These are phyloP conservation scores for Plusia festucae DNA, from an alignment of 2,888 invertebrate species.

Conservation along the genomic window DNA sequence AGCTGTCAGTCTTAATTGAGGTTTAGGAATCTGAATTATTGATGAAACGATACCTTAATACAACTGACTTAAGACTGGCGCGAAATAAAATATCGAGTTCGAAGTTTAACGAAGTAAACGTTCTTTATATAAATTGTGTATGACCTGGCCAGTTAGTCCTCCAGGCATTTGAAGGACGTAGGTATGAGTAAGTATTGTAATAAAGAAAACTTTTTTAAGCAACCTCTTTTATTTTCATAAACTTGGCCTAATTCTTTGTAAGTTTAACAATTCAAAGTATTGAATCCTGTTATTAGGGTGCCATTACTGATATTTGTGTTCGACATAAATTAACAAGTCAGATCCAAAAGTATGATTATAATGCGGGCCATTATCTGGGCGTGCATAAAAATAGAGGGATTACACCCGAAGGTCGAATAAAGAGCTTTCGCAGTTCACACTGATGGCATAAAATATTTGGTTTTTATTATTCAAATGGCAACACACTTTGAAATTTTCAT, in stretches of 20 bases:
- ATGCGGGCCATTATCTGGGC: slow-evolving; percentile 42
- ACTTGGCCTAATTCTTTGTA: slow-evolving; percentile 36
- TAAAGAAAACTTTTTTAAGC: slow-evolving; percentile 27
- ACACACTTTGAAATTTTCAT: not conserved
- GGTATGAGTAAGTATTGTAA: too few species aligned
- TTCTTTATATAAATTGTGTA: slow-evolving; percentile 32
- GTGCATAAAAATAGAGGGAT: slow-evolving; percentile 41
- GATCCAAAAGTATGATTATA: slow-evolving; percentile 46
- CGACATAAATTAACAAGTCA: slow-evolving; percentile 47
- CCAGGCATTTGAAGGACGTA: slow-evolving; percentile 35
- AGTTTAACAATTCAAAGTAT: slow-evolving; percentile 40
- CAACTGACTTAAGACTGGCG: slow-evolving; percentile 14
- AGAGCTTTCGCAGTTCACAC: slow-evolving; percentile 23
- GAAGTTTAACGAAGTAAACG: slow-evolving; percentile 16
- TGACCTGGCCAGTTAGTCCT: slow-evolving; percentile 30
- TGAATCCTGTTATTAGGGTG: slow-evolving; percentile 43
- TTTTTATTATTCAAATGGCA: not conserved
- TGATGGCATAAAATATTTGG: slow-evolving; percentile 16
- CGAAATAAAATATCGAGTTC: slow-evolving; percentile 31
- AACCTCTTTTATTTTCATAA: slow-evolving; percentile 32
- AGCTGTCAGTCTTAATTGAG: slow-evolving; percentile 33
- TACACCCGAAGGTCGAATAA: slow-evolving; percentile 37
- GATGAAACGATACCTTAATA: slow-evolving; percentile 29
- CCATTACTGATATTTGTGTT: slow-evolving; percentile 45
- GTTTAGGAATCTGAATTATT: slow-evolving; percentile 43